Evolutionary conservation across 2,113 vertebrate genomes (phyloP), one percentile per base, ranked within the genome.

Genomic region (Cacatua alba): DNA sequence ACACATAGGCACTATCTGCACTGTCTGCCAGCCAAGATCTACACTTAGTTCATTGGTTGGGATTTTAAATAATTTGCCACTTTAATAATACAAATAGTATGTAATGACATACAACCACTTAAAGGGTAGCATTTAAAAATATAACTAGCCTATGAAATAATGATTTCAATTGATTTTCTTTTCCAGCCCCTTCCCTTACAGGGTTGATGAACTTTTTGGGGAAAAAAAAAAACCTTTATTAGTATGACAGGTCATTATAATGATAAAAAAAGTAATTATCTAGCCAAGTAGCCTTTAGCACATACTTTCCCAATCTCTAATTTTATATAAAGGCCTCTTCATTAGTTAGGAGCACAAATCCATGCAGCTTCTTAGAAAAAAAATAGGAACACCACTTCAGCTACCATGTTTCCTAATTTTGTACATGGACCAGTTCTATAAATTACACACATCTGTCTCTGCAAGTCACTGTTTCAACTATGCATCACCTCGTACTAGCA

Each of bases 251-350:
- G 67, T 35, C 74, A 89, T 96, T 94, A 92, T 82, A 89, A 92
- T 79, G 74, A 92, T 87, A 94, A 84, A 97, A 95, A 96, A 87
- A 85, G 82, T 87, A 94, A 91, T 92, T 91, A 92, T 74, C 71
- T 33, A 77, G 43, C 64, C 65, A 89, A 82, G 59, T 10, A 82
- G 53, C 49, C 18, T 87, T 89, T 92, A 91, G 44, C 67, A 62
- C 57, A 41, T 16, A 70, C 21, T 80, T 95, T 91, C 26, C 44
- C 49, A 51, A 70, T 79, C 57, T 87, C 53, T 93, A 79, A 85
- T 94, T 92, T 94, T 84, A 77, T 91, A 76, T 51, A 87, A 91
- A 92, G 48, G 46, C 62, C 35, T 84, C 59, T 92, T 91, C 88
- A 92, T 91, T 85, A 79, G 44, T 76, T 95, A 53, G 67, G 44